Conservation (phyloP, 2,797 vertebrate genomes). For the Graptemys geographica region DNA sequence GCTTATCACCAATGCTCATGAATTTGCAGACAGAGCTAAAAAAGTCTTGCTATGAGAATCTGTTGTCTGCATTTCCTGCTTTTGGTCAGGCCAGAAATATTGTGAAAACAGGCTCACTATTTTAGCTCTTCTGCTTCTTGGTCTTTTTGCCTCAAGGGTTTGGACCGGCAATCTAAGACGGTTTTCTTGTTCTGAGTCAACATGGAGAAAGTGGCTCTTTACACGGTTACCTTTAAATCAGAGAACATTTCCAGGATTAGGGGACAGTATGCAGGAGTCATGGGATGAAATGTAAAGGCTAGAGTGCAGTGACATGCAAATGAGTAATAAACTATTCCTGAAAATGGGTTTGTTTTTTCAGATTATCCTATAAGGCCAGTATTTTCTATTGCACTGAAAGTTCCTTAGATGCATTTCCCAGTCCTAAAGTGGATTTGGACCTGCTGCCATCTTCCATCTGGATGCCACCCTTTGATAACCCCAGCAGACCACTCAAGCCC, state of each 20-base stretch:
- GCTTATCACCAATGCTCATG: not conserved
- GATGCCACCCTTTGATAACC: not conserved
- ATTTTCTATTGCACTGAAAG: not conserved
- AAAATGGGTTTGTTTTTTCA: not conserved
- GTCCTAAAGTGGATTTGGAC: not conserved
- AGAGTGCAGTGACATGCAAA: not conserved
- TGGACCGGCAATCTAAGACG: not conserved
- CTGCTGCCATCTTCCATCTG: not conserved
- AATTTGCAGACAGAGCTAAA: conserved; percentile 17
- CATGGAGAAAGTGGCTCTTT: not conserved
- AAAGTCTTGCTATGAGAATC: not conserved
- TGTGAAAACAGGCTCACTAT: not conserved
- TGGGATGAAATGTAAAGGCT: not conserved
- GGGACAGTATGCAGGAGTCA: not conserved
- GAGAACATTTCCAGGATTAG: not conserved
- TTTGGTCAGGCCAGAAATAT: conserved; percentile 1
- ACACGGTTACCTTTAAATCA: not conserved
- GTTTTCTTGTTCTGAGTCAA: not conserved
- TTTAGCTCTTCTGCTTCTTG: not conserved
- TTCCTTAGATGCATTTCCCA: not conserved
- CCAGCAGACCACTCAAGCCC: not conserved
- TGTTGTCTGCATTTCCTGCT: conserved; percentile 60
- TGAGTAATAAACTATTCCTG: not conserved
- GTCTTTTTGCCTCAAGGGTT: not conserved
- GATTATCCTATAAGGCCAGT: not conserved